Conservation (phyloP, 37 sponge, comb jelly and placozoan species). For the Geodia barretti region DNA sequence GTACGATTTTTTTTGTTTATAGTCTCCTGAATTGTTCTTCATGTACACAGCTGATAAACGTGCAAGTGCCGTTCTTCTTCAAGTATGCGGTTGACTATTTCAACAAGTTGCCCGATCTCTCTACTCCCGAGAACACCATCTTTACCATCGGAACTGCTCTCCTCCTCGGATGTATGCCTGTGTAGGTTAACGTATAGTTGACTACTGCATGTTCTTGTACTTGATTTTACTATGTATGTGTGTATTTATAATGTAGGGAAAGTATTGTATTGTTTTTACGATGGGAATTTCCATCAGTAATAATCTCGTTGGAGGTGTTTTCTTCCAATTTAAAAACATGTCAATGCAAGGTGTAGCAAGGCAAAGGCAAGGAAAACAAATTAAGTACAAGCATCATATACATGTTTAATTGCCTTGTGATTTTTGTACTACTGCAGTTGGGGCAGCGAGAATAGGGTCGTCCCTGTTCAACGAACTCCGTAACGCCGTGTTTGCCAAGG, state of each 20-base stretch:
- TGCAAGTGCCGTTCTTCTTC: conserved; percentile 93
- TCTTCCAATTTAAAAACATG: too few species aligned
- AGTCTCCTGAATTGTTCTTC: background rate
- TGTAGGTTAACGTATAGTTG: background rate
- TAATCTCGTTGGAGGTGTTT: too few species aligned
- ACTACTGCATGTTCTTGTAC: background rate
- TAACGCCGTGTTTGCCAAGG: conserved; percentile 94
- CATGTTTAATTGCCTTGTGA: too few species aligned
- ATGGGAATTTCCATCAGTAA: too few species aligned
- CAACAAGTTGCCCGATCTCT: conserved; percentile 53
- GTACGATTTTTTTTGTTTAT: background rate
- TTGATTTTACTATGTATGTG: background rate
- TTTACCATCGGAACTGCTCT: conserved; percentile 81
- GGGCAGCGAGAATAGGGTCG: conserved; percentile 78
- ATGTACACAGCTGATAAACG: conserved; percentile 70
- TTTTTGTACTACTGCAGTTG: conserved; percentile 75
- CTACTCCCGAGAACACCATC: conserved; percentile 69
- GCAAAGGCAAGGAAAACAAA: too few species aligned
- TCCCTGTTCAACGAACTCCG: conserved; percentile 86
- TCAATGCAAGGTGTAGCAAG: too few species aligned
- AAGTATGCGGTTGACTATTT: conserved; percentile 88
- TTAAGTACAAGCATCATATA: too few species aligned
- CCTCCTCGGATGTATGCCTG: conserved; percentile 80
- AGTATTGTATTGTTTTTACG: too few species aligned
- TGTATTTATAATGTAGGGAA: background rate